These are phyloP conservation scores for Leptinotarsa tumamoca DNA, from an alignment of 2,888 invertebrate species.

Conservation along the genomic window DNA sequence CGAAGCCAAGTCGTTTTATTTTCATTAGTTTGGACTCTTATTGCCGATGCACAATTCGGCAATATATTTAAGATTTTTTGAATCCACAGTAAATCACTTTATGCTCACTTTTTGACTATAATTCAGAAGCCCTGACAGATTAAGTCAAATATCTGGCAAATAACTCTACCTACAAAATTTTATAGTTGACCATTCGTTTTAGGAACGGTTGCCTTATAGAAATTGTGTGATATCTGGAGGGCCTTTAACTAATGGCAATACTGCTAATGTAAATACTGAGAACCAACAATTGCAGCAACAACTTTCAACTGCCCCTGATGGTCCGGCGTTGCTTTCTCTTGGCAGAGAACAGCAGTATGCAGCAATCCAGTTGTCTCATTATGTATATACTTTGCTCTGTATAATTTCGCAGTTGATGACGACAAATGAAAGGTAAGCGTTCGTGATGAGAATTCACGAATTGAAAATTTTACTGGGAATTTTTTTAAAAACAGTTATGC, in stretches of 20 bases:
- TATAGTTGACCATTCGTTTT: conserved; percentile 43
- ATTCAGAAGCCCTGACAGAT: too few species aligned
- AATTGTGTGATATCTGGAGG: conserved; percentile 68
- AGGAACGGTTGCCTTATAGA: conserved; percentile 69
- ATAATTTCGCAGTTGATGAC: conserved; percentile 92
- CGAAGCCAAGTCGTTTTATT: too few species aligned
- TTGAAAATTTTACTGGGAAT: background rate
- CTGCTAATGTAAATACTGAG: conserved; percentile 48
- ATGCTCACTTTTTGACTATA: too few species aligned
- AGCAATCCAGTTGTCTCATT: conserved; percentile 85
- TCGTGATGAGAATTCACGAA: conserved; percentile 5
- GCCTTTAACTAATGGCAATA: conserved; percentile 65
- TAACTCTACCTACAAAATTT: background rate
- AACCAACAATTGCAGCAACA: conserved; percentile 47
- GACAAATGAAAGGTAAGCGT: conserved; percentile 79
- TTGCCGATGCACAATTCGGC: too few species aligned
- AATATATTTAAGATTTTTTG: too few species aligned
- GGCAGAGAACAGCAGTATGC: conserved; percentile 77
- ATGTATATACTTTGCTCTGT: conserved; percentile 87
- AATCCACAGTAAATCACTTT: too few species aligned
- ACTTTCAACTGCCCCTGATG: conserved; percentile 58
- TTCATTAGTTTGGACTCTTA: too few species aligned
- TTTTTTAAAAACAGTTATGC: background rate
- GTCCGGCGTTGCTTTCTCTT: conserved; percentile 67
- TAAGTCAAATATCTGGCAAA: too few species aligned